Evolutionary conservation across 2,797 vertebrate species (phyloP).

Genomic region (Rhynchotus rufescens): DNA sequence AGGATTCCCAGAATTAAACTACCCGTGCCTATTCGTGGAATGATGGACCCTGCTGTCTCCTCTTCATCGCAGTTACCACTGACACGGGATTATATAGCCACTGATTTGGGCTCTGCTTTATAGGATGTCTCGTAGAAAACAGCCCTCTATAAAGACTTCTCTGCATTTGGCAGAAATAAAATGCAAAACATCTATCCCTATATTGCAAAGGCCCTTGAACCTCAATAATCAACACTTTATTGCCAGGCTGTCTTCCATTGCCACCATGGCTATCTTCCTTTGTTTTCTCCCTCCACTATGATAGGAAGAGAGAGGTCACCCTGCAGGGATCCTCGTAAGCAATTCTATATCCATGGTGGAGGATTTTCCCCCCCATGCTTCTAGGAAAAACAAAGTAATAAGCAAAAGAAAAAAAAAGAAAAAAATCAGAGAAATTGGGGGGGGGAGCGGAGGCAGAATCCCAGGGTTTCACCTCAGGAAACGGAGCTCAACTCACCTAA

Average conservation of each 20-base stretch:
- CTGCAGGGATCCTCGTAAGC: not conserved
- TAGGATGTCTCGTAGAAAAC: not conserved
- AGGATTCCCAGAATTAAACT: not conserved
- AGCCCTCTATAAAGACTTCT: not conserved
- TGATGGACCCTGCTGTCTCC: not conserved
- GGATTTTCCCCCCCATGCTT: not conserved
- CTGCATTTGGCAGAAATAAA: not conserved
- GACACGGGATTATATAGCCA: not conserved
- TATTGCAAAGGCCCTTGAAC: not conserved
- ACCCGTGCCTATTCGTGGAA: not conserved
- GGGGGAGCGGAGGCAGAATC: not conserved
- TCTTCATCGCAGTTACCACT: not conserved
- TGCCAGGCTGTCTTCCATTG: not conserved
- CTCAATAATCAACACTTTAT: not conserved
- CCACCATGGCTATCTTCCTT: not conserved
- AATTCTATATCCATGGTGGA: not conserved
- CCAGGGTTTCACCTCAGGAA: not conserved
- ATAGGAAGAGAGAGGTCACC: not conserved
- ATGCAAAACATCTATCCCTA: not conserved
- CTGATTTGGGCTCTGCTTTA: not conserved
- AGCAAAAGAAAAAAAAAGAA: not conserved
- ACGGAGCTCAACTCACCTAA: not conserved
- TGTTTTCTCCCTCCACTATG: too few species aligned
- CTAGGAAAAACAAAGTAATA: not conserved
- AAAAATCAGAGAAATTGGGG: too few species aligned